Percentiles rank a stretch among this genome's conserved stretches.
These are phyloP conservation scores for Anodontia alba DNA, from an alignment of 2,888 invertebrate species.

Conservation along the genomic window DNA sequence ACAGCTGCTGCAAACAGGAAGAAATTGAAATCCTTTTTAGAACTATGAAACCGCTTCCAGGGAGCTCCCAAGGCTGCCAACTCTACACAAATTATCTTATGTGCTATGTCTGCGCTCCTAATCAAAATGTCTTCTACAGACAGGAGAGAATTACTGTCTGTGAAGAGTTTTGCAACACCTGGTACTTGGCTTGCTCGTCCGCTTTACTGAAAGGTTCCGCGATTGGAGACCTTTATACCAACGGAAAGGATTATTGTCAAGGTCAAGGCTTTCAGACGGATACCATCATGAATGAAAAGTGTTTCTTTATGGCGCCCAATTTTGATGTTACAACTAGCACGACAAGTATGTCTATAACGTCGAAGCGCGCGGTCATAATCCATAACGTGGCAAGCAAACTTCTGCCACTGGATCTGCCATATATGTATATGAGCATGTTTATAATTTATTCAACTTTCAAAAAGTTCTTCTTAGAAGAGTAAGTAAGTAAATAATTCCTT, in stretches of 20 bases:
- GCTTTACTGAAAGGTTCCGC: constrained; percentile 84
- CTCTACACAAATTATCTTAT: constrained; percentile 84
- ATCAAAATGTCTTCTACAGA: constrained; percentile 83
- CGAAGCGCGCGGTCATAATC: no score
- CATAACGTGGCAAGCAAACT: no score
- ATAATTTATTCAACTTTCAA: no score
- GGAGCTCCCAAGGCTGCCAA: constrained; percentile 83
- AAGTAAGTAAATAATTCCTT: no score
- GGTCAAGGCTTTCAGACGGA: constrained; percentile 82
- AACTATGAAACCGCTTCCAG: constrained; percentile 83
- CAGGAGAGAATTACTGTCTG: constrained; percentile 83
- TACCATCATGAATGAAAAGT: constrained; percentile 68
- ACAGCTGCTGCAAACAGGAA: constrained; percentile 84
- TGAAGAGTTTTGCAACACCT: constrained; percentile 83
- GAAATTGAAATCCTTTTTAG: constrained; percentile 85
- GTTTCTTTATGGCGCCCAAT: constrained; percentile 77
- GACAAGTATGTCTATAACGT: not conserved
- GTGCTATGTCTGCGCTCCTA: constrained; percentile 85
- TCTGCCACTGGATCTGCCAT: no score
- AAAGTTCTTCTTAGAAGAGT: no score
- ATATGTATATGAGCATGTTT: no score
- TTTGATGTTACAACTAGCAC: constrained; percentile 38
- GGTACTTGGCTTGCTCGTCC: constrained; percentile 82
- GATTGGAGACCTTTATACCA: constrained; percentile 80
- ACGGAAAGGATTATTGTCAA: constrained; percentile 82